Evolutionary conservation across 2,797 vertebrate species (phyloP).

Genomic region (Acanthornis magna): DNA sequence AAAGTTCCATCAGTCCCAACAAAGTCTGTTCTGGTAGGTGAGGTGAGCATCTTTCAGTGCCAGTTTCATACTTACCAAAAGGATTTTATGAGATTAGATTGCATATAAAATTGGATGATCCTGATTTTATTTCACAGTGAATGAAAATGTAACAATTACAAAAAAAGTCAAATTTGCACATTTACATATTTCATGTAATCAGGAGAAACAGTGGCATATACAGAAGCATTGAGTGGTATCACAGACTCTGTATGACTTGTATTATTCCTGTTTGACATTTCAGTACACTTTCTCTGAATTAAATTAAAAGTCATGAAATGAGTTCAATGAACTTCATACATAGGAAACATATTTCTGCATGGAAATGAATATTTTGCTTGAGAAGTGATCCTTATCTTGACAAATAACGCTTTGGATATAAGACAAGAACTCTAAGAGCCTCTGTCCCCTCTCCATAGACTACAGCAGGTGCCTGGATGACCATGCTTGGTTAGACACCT

Average conservation of each 20-base stretch:
- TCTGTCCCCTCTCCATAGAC: not conserved
- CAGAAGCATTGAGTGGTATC: not conserved
- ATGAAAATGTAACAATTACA: slow-evolving; percentile 37
- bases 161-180: slow-evolving; percentile 62
- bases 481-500: not conserved
- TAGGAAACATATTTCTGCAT: not conserved
- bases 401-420: not conserved
- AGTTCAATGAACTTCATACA: not conserved
- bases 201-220: not conserved
- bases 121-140: slow-evolving; percentile 5
- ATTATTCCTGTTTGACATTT: not conserved
- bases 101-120: not conserved
- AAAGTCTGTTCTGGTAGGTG: not conserved
- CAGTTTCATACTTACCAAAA: not conserved
- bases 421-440: not conserved
- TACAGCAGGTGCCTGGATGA: not conserved
- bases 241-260: not conserved
- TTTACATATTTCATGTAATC: slow-evolving; percentile 69
- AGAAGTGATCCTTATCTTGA: not conserved
- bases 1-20: not conserved
- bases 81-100: not conserved
- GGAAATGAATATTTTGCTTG: not conserved
- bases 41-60: not conserved
- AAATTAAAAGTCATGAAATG: not conserved
- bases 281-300: not conserved